Evolutionary conservation across 2,797 vertebrate genomes (phyloP).

Genomic region (Periparus ater): DNA sequence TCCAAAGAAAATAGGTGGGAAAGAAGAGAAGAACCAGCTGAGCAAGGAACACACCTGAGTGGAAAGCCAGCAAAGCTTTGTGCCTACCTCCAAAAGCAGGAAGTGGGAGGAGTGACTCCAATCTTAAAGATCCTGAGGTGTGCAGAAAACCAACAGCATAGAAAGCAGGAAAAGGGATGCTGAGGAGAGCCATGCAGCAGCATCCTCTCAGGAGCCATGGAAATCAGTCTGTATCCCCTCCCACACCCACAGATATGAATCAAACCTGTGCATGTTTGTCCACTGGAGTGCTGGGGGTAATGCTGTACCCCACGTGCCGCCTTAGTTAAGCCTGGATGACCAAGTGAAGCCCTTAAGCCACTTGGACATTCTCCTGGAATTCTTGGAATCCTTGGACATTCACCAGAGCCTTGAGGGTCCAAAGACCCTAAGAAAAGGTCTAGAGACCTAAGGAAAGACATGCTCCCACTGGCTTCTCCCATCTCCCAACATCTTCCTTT

Average conservation of each 20-base stretch:
- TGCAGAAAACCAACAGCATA: fast-evolving
- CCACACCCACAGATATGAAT: fast-evolving
- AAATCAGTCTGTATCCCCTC: background rate
- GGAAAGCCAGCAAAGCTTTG: background rate
- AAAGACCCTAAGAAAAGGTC: background rate
- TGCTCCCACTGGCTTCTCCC: fast-evolving
- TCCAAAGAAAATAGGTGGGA: background rate
- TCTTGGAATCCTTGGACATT: no score
- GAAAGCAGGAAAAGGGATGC: background rate
- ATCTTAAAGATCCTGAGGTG: background rate
- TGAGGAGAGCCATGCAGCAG: background rate
- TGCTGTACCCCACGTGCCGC: background rate
- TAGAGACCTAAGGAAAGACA: background rate
- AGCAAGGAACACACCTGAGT: background rate
- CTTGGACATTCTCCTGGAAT: background rate
- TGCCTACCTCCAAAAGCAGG: background rate
- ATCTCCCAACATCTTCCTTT: background rate
- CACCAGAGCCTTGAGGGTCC: background rate
- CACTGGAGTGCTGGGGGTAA: no score
- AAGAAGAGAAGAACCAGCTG: background rate
- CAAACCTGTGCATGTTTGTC: fast-evolving
- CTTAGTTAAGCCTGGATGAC: background rate
- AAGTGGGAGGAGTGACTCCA: background rate
- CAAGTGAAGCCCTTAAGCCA: background rate
- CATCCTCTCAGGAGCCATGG: background rate